phyloP scores from a whole-genome alignment of 2,888 invertebrate genomes.

The Athripsodes cinereus region DNA sequence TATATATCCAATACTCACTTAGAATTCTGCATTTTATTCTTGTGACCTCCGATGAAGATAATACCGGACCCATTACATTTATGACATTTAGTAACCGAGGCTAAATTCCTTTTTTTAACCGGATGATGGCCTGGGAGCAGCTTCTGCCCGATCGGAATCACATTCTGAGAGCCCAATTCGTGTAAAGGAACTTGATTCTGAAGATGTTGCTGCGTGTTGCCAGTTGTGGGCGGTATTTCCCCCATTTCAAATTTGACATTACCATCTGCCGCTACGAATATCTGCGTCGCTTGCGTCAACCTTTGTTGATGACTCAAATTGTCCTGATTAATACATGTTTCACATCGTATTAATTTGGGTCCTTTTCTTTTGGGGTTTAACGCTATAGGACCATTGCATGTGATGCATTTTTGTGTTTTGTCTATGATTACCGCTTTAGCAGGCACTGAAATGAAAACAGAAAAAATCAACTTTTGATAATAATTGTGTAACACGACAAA shows the following conservation, averaged over 20 bases:
- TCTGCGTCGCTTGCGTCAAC: slow-evolving; percentile 47
- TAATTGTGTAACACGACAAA: too few species aligned
- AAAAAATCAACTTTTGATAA: too few species aligned
- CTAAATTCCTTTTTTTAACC: slow-evolving; percentile 75
- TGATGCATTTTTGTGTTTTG: slow-evolving; percentile 53
- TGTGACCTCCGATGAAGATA: slow-evolving; percentile 68
- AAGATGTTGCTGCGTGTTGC: slow-evolving; percentile 12
- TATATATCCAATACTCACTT: slow-evolving; percentile 31
- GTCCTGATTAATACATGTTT: slow-evolving; percentile 56
- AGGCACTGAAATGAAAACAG: slow-evolving; percentile 33
- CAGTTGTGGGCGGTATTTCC: slow-evolving; percentile 32
- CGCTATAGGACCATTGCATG: slow-evolving; percentile 51
- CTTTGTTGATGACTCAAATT: slow-evolving; percentile 34
- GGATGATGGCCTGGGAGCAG: slow-evolving; percentile 60
- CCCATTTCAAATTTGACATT: slow-evolving; percentile 55
- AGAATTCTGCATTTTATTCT: slow-evolving; percentile 53
- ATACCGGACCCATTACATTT: slow-evolving; percentile 87
- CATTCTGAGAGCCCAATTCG: slow-evolving; percentile 40
- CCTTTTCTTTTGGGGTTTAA: slow-evolving; percentile 57
- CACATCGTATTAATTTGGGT: slow-evolving; percentile 56
- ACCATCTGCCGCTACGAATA: slow-evolving; percentile 62
- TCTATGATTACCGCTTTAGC: slow-evolving; percentile 50
- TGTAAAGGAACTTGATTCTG: slow-evolving; percentile 21
- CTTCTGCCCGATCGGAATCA: slow-evolving; percentile 39
- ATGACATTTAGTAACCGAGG: slow-evolving; percentile 80